Evolutionary conservation across 1,140 invertebrate species (phyloP), one percentile per base, ranked within the genome.

Genomic region (Leptinotarsa texana): DNA sequence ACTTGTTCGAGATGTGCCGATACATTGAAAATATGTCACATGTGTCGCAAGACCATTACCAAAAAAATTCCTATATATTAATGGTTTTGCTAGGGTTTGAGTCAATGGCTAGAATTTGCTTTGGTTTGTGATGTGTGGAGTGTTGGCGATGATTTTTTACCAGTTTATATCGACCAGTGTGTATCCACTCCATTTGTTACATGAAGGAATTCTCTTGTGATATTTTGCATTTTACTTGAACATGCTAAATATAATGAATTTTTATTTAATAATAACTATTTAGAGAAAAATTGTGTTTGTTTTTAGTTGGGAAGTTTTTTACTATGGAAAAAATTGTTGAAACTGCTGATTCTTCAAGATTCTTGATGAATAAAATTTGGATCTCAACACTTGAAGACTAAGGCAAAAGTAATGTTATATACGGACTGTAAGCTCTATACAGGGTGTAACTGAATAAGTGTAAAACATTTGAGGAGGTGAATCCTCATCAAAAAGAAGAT

Each of bases 21-120:
- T 72, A 93, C 94, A 2, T 86, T 97, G 2, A 91, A 90, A 82
- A 93, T 90, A 8, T 97, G 96, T 87, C 96, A 97, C 86, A 97
- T 97, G 94, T 97, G 95, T 87, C 89, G 96, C 49, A 93, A 95
- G 86, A 91, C 92, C 8, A 96, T 97, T 82, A 91, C 92, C 17
- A 94, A 94, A 83, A 96, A 95, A 84, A 97, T 97, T 78, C 95
- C 94, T 86, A 88, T 96, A 42, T 93, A 93, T 83, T 93, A 47
- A 33, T 13, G 18, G 51, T 22, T 65, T 65, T 21, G 13, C 2
- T 17, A 65, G 63, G 21, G 21, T 24, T 18, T 62, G 17, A 62
- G 17, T 62, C 21, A 24, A 21, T 65, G 63, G 63, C 11, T 22
- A 21, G 63, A 65, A 27, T 65, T 65, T 22, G 13, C 27, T 65